Evolutionary conservation across 2,113 vertebrate genomes (phyloP), one percentile per base, ranked within the genome.

Genomic region (Lasiurus borealis): DNA sequence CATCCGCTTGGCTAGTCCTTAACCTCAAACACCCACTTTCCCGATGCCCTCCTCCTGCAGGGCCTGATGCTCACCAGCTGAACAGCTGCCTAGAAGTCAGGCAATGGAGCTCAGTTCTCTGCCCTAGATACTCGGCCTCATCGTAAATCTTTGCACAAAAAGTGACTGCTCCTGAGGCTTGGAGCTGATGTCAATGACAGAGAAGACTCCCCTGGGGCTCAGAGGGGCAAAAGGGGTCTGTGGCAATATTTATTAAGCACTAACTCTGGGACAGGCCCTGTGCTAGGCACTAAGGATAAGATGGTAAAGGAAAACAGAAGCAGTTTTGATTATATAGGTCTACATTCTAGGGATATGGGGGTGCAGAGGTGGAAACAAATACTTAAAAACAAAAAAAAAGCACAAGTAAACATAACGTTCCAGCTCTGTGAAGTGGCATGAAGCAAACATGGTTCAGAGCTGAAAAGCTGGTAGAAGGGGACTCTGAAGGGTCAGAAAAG

Each of bases 1-100:
- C 94, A 94, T 92, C 96, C 96, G 82, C 96, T 97, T 73, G 87
- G 86, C 94, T 97, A 93, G 91, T 97, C 95, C 94, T 97, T 98
- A 98, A 98, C 96, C 96, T 94, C 66, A 82, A 89, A 81, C 93
- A 90, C 84, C 90, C 95, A 76, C 90, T 87, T 82, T 90, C 88
- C 21, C 21, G 6, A n/a, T 62, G 75, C 86, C 54, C 15, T 6
- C 0, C 0, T 10, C 46, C 71, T 6, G 7, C 80, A 78, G 2
- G 9, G 29, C 46, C 52, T 25, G 27, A 50, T n/a, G 40, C 86
- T 54, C 54, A 59, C 62, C 31, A 14, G 36, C 36, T 68, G 34
- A 71, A 90, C 87, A 27, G 4, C 25, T 54, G 4, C 64, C 34
- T 19, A 0, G 0, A 88, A 82, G 9, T 15, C 36, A 71, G 62